Evolutionary conservation across 2,797 vertebrate species (phyloP), one percentile per base, ranked within the genome.

Genomic region (Oryzias dopingdopingensis): DNA sequence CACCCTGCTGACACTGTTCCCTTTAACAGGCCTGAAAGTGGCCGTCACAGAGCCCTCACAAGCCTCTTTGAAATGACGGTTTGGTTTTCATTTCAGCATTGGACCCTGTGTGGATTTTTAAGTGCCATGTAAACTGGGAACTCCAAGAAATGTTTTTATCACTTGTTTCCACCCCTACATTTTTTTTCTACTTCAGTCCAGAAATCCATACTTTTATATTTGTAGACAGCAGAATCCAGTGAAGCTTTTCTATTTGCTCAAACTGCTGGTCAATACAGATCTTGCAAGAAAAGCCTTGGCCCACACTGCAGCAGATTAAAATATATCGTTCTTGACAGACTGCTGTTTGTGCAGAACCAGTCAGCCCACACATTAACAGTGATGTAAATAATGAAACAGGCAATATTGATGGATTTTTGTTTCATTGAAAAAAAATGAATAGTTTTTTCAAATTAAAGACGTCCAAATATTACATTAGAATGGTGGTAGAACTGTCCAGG

Each of bases 401-500:
- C 16, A 56, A 18, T 57, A 75, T 66, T 60, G 74, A 78, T 45
- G 14, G 14, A 62, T 22, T 32, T 32, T 32, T 2, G 7, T 12
- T 32, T 32, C 29, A 2, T 32, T 32, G 29, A 32, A 32, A 32
- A 32, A 32, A 32, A 32, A 32, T 0, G 20, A 29, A 2, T 8
- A 1, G 2, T 32, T 37, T 37, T 37, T 37, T 2, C 4, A 37
- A 13, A 37, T 37, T 37, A 37, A 37, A 37, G 3, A 13, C 2
- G 32, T 37, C 8, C 29, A 10, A 32, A 32, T 12, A 32, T 5
- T 5, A 4, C 4, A 26, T 26, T 26, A 26, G 26, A 26, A 4
- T 2, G 10, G 32, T 12, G 32, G 3, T 4, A 12, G 32, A 88
- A 69, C 90, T 91, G 63, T 89, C 88, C 86, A 15, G 60, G 88